Evolutionary conservation across 2,113 vertebrate genomes (phyloP).

Genomic region (Eptesicus fuscus): DNA sequence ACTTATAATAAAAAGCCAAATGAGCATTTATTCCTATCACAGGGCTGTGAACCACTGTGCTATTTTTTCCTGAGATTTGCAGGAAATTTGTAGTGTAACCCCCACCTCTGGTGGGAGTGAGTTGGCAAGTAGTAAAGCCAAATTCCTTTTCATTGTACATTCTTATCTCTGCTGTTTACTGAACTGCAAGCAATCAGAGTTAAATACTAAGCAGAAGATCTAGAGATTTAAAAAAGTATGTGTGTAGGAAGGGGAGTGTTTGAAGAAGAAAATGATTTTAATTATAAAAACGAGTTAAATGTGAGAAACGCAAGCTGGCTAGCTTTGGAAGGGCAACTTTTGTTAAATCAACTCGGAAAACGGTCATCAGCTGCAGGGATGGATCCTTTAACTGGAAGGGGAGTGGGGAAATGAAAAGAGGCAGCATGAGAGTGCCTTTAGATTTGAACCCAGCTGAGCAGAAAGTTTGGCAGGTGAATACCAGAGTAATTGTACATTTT

Average conservation of each 20-base stretch:
- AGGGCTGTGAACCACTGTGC: neutral
- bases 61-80: neutral
- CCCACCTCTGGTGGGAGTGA: neutral
- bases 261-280: constrained; percentile 49
- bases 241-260: neutral
- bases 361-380: neutral
- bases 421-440: constrained; percentile 44
- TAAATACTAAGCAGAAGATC: neutral
- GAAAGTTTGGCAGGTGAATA: constrained; percentile 42
- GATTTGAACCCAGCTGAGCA: constrained; percentile 46
- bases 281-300: constrained; percentile 32
- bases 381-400: neutral
- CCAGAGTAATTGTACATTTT: neutral
- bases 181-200: neutral
- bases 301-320: neutral
- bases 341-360: constrained; percentile 30
- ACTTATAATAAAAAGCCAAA: neutral
- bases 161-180: constrained; percentile 11
- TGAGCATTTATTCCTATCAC: neutral
- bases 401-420: constrained; percentile 65
- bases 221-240: neutral
- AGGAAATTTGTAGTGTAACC: neutral
- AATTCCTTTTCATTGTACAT: neutral
- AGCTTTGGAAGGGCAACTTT: neutral
- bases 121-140: neutral